A percentile compares a stretch with the other conserved stretches of the same genome.
Evolutionary conservation across 2,888 invertebrate genomes (phyloP).

Genomic region (Petrophora chlorosata): DNA sequence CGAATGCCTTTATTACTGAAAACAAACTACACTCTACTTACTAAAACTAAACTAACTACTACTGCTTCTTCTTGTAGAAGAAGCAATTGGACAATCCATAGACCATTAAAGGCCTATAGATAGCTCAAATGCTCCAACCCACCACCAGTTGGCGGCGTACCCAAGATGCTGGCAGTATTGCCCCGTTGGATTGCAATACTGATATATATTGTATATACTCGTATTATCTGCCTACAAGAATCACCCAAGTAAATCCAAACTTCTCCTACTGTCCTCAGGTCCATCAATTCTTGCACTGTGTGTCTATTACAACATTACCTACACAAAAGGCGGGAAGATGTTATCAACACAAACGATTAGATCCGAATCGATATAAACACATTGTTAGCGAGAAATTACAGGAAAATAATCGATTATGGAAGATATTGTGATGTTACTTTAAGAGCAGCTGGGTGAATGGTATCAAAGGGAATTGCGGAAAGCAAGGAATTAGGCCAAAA

Average conservation of each 20-base stretch:
- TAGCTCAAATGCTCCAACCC: too few species aligned
- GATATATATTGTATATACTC: too few species aligned
- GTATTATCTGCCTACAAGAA: background rate
- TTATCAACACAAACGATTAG: constrained; percentile 43
- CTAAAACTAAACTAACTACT: too few species aligned
- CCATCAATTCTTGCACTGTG: constrained; percentile 13
- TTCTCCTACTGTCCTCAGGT: background rate
- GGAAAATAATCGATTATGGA: constrained; percentile 42
- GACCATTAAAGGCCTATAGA: too few species aligned
- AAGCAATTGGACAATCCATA: too few species aligned
- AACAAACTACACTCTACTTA: too few species aligned
- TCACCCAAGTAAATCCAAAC: background rate
- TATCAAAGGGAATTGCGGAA: constrained; percentile 8
- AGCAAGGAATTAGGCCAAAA: constrained; percentile 21
- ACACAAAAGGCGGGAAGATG: constrained; percentile 43
- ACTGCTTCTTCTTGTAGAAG: too few species aligned
- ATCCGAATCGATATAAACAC: constrained; percentile 33
- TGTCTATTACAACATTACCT: constrained; percentile 35
- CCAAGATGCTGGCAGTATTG: too few species aligned
- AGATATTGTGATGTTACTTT: constrained; percentile 34
- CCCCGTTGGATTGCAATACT: too few species aligned
- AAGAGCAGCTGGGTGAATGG: constrained; percentile 23
- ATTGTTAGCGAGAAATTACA: constrained; percentile 47
- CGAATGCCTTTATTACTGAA: too few species aligned
- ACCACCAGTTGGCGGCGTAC: too few species aligned